Percentiles rank a stretch among this genome's conserved stretches.
phyloP scores from a whole-genome alignment of 2,888 invertebrate genomes.

The Apomyelois bistriatella region DNA sequence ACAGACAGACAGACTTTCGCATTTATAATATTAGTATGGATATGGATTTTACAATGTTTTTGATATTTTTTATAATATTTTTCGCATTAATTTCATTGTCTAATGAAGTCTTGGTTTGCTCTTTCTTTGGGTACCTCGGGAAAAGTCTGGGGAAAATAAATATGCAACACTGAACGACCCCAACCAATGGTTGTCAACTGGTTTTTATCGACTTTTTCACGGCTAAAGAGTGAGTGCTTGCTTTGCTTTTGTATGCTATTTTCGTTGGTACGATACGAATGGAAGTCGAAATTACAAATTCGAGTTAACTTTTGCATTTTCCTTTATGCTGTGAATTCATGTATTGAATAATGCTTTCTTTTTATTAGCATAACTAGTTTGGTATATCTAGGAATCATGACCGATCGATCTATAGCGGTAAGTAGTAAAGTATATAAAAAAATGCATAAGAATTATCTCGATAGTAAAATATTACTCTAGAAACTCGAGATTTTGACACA shows the following conservation, averaged over 20 bases:
- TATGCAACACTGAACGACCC: constrained; percentile 27
- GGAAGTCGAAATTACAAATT: constrained; percentile 27
- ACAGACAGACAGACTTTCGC: too few species aligned
- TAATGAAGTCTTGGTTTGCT: too few species aligned
- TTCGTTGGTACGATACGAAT: background rate
- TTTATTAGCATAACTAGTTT: background rate
- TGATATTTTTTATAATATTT: too few species aligned
- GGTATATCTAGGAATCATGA: constrained; percentile 33
- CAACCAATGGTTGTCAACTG: constrained; percentile 61
- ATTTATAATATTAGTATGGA: too few species aligned
- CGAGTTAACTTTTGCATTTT: background rate
- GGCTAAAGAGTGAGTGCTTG: background rate
- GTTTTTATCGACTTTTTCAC: constrained; percentile 29
- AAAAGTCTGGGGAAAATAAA: too few species aligned
- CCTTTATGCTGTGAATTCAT: background rate
- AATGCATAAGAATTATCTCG: constrained; percentile 11
- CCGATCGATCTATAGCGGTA: constrained; percentile 65
- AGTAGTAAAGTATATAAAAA: constrained; percentile 26
- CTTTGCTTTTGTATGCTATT: background rate
- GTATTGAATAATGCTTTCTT: background rate
- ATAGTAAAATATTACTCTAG: background rate
- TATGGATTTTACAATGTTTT: too few species aligned
- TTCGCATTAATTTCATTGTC: too few species aligned
- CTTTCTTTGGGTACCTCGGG: too few species aligned
- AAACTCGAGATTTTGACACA: background rate